These are phyloP conservation scores for Oligia fasciuncula DNA, from an alignment of 2,888 invertebrate genomes.

Conservation along the genomic window DNA sequence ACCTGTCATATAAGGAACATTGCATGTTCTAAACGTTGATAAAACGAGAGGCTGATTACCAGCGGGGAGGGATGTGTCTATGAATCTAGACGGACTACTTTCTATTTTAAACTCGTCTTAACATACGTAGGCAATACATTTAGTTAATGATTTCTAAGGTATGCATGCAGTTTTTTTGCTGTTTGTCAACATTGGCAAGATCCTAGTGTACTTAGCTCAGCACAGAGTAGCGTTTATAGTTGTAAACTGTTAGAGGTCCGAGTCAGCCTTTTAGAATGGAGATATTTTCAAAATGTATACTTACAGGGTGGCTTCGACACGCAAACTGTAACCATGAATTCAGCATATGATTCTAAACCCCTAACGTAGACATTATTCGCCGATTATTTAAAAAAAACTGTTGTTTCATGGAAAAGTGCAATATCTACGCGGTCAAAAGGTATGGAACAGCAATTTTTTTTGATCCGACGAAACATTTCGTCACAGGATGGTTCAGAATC, in stretches of 20 bases:
- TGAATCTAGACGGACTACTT: constrained; percentile 63
- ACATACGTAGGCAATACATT: constrained; percentile 62
- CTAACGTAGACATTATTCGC: neutral
- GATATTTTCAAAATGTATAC: neutral
- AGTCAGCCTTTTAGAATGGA: neutral
- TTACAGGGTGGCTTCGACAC: neutral
- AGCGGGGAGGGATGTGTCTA: constrained; percentile 63
- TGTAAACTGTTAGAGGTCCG: neutral
- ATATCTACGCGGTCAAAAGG: too few relatives aligned
- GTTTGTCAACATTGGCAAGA: constrained; percentile 42
- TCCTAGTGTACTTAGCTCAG: neutral
- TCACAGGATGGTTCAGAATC: too few relatives aligned
- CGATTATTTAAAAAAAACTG: neutral
- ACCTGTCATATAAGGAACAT: constrained; percentile 44
- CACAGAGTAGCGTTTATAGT: neutral
- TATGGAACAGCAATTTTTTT: too few relatives aligned
- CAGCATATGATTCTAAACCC: too few relatives aligned
- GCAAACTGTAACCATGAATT: neutral
- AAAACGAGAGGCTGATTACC: constrained; percentile 59
- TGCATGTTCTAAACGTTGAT: constrained; percentile 46
- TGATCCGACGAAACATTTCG: too few relatives aligned
- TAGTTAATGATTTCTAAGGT: constrained; percentile 60
- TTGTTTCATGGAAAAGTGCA: neutral
- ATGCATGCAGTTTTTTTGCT: constrained; percentile 55
- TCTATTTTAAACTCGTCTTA: constrained; percentile 67